Base-by-base conservation (phyloP, 1,140 invertebrate species). In the Drosophila auraria region DNA sequence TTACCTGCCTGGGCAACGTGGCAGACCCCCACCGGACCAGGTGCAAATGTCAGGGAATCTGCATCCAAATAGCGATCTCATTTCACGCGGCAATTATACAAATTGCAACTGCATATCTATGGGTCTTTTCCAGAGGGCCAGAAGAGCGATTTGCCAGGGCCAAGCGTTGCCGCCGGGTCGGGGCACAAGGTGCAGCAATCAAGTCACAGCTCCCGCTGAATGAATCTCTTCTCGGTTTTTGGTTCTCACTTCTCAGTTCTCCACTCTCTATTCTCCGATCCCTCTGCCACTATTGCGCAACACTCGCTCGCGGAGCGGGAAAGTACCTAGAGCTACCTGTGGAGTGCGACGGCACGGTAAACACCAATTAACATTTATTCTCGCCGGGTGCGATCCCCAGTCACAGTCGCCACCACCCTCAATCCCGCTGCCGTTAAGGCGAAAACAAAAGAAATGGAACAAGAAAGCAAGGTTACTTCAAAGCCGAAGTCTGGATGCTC, bases 291-390 rank as follows among this genome's bases (percentile, higher is more conserved):
- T 44, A 71, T 71, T 71, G 38, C 66, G 66, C 38, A 74, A 74
- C 70, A 25, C 27, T 27, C 33, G 17, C 53, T 9, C 6, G 9
- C 8, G 14, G 23, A 45, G 49, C 38, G 47, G 71, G 44, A 63
- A 57, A 27, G 23, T 57, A 33, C 53, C 69, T 56, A 30, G 4
- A 56, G 53, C 33, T 62, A 68, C 63, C 69, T 36, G 50, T 27
- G 33, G 15, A 56, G 54, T 53, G 66, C 57, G 44, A 69, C 45
- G 42, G 33, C 62, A 30, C 47, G 59, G 62, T 79, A 65, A 86
- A 83, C 82, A 87, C 44, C 70, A 87, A 87, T 86, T 87, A 87
- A 70, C 83, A 82, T 87, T 79, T 78, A 76, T 79, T 82, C 62
- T 79, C 53, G 45, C 71, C 33, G 63, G 40, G 38, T 83, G 81